Evolutionary conservation across 2,797 vertebrate species (phyloP).

Genomic region (Periophthalmus magnuspinnatus): DNA sequence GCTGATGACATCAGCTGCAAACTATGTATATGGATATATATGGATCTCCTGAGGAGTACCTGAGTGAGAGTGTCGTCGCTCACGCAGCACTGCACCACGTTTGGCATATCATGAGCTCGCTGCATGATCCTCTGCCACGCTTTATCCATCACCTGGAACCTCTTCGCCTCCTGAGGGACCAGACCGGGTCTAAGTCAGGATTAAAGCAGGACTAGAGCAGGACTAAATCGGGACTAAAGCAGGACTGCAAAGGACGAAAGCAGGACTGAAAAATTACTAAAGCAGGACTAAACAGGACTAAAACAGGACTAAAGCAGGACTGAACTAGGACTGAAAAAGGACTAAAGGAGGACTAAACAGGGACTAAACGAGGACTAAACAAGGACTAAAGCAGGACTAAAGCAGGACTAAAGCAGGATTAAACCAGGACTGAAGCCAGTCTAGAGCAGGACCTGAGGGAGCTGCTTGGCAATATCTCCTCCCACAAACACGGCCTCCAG

Average conservation of each 20-base stretch:
- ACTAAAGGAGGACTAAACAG: background rate
- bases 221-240: too few relatives aligned
- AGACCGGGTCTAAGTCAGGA: background rate
- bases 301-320: background rate
- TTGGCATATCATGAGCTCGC: conserved; percentile 80
- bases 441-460: conserved; percentile 77
- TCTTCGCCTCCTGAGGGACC: conserved; percentile 78
- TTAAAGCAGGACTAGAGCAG: too few relatives aligned
- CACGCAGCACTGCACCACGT: conserved; percentile 83
- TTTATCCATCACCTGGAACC: conserved; percentile 87
- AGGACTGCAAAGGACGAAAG: background rate
- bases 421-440: background rate
- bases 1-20: too few relatives aligned
- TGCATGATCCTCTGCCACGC: conserved; percentile 88
- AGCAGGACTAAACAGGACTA: background rate
- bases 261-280: background rate
- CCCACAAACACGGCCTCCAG: conserved; percentile 89
- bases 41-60: conserved; percentile 17
- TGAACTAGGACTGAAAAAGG: background rate
- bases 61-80: conserved; percentile 84
- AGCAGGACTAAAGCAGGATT: conserved; percentile 41
- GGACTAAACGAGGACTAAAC: background rate
- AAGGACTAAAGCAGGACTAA: background rate
- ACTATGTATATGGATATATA: too few relatives aligned
- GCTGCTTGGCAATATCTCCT: conserved; percentile 87